A percentile compares a stretch with the other conserved stretches of the same genome.
phyloP scores from a whole-genome alignment of 2,888 invertebrate species.

The Watsonalla cultraria region DNA sequence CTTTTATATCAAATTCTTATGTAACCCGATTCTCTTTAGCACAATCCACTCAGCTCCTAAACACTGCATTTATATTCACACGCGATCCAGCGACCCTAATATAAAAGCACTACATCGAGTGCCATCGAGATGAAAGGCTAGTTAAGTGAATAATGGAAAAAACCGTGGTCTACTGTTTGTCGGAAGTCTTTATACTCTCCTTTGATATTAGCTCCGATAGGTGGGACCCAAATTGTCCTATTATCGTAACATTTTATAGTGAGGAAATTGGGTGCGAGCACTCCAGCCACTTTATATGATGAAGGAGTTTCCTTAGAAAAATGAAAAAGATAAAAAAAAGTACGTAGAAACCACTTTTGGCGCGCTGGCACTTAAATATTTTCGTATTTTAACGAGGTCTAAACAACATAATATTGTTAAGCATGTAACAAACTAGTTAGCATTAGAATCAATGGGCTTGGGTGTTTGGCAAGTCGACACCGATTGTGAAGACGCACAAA shows the following conservation, averaged over 20 bases:
- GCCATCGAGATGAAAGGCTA: background rate
- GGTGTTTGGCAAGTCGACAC: constrained; percentile 1
- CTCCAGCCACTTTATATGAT: constrained; percentile 10
- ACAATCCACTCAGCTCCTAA: background rate
- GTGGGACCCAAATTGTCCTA: constrained; percentile 21
- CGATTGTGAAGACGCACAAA: constrained; percentile 6
- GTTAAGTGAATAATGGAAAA: constrained; percentile 1
- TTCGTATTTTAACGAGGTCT: too few relatives aligned
- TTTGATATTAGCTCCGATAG: constrained; percentile 17
- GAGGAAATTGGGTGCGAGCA: constrained; percentile 12
- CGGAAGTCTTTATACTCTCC: constrained; percentile 12
- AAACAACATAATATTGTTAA: background rate
- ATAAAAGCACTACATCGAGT: background rate
- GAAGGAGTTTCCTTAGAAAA: background rate
- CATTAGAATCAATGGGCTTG: background rate
- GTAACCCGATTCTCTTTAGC: too few relatives aligned
- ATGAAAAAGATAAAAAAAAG: background rate
- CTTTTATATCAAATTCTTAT: too few relatives aligned
- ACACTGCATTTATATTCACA: background rate
- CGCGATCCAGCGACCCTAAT: background rate
- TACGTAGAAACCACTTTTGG: too few relatives aligned
- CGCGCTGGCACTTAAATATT: too few relatives aligned
- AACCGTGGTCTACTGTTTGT: background rate
- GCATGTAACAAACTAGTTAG: background rate
- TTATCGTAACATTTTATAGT: constrained; percentile 24